phyloP scores from a whole-genome alignment of 1,140 invertebrate species.

The Caenorhabditis tropicalis region DNA sequence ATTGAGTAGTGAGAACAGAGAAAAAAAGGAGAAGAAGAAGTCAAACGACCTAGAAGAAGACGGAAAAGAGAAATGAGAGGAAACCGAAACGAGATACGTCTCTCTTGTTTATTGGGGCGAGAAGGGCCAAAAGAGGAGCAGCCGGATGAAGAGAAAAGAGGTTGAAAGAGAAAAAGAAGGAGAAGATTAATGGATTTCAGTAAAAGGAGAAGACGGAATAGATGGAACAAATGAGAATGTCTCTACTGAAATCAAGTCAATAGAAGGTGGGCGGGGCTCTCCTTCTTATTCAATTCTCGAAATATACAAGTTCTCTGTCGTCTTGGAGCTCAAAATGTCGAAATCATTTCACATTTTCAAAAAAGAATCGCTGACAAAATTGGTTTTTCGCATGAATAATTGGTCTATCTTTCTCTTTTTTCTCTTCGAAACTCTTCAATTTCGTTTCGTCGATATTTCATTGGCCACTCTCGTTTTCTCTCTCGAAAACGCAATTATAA shows the following conservation, averaged over 20 bases:
- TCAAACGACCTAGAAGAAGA: not conserved
- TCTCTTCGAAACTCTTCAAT: not conserved
- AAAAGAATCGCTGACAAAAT: not conserved
- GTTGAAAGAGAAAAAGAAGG: not conserved
- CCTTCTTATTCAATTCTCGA: not conserved
- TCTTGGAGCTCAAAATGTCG: not conserved
- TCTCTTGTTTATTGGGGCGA: not conserved
- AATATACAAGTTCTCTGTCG: not conserved
- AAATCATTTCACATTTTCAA: not conserved
- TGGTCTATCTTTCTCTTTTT: not conserved
- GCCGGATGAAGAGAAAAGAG: not conserved
- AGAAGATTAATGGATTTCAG: not conserved
- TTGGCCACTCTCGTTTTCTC: not conserved
- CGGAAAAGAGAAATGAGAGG: not conserved
- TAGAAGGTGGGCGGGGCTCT: too few relatives aligned
- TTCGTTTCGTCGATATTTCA: not conserved
- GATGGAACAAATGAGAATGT: not conserved
- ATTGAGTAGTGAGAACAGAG: conserved; percentile 2
- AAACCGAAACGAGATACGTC: conserved; percentile 33
- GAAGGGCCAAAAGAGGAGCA: not conserved
- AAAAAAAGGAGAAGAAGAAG: not conserved
- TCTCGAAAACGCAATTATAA: conserved; percentile 18
- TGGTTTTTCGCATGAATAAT: conserved; percentile 18
- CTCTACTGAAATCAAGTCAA: too few relatives aligned
- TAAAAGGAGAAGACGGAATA: not conserved